Evolutionary conservation across 2,888 invertebrate species (phyloP), one percentile per base, ranked within the genome.

Genomic region (Andrena hattorfiana): DNA sequence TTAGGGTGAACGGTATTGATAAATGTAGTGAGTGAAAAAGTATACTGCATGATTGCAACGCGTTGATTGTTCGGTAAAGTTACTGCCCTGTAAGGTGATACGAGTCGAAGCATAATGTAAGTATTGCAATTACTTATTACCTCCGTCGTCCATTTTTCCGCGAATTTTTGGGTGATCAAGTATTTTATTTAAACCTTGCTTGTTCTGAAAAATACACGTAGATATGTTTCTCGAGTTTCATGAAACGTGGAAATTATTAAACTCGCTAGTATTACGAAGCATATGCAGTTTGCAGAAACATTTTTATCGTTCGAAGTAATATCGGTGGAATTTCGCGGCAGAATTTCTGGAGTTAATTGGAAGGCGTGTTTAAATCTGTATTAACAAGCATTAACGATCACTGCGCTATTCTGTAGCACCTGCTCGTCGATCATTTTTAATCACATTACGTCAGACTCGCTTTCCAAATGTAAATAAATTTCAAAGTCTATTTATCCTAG

Each of bases 91-190:
- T 80, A 76, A 76, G 60, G 77, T 81, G 71, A 70, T 69, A 74
- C 54, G 48, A 76, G 78, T 82, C 13, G 35, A 77, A 77, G 78
- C 84, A 76, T 67, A 54, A 86, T 86, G 86, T 86, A 73, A 86
- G 87, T 82, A 87, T 49, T 35, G 28, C 10, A 2, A 32, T 64
- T 70, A 63, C 16, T 32, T 20, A 0, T 32, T 49, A 5, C n/a
- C 48, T 48, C 4, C 0, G 2, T 2, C 10, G 0, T 67, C 23
- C 1, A 5, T 63, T 68, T 28, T 59, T 59, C 35, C 3, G 4
- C 2, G 2, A 10, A n/a, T 63, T 8, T 23, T 54, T 26, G 16
- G 10, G 6, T 20, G n/a, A 42, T n/a, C 20, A 2, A 10, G 51
- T 16, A n/a, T 20, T 10, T 26, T 20, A 7, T 28, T 10, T 2